Evolutionary conservation across 2,113 vertebrate genomes (phyloP).

Genomic region (Rousettus leschenaultii): DNA sequence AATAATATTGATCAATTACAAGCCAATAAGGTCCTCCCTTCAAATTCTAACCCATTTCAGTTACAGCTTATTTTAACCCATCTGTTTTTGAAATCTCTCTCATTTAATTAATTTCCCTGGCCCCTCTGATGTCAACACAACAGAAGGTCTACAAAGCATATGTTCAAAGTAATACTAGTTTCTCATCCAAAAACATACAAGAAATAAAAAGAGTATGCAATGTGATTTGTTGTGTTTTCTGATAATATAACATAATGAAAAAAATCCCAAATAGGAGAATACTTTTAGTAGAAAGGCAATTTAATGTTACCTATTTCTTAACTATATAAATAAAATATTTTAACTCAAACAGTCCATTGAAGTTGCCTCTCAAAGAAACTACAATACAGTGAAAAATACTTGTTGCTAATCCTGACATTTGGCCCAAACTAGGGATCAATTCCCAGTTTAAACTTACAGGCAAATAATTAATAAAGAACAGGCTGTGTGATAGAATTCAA

Average conservation of each 20-base stretch:
- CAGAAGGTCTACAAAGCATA: neutral
- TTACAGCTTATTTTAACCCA: neutral
- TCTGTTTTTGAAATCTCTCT: slow-evolving; percentile 13
- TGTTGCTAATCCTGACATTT: neutral
- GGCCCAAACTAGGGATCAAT: neutral
- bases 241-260: neutral
- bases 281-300: neutral
- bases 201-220: neutral
- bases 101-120: neutral
- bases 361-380: neutral
- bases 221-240: neutral
- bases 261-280: neutral
- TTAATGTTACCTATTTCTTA: neutral
- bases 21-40: neutral
- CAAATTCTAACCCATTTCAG: neutral
- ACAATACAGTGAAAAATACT: neutral
- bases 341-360: neutral
- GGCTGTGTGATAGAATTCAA: neutral
- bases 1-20: neutral
- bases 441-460: neutral
- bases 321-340: slow-evolving; percentile 19
- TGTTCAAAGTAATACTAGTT: slow-evolving; percentile 19
- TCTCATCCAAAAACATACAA: neutral
- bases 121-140: neutral
- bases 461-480: slow-evolving; percentile 36